phyloP scores from a whole-genome alignment of 2,888 invertebrate species.

The Cheilosia pagana region DNA sequence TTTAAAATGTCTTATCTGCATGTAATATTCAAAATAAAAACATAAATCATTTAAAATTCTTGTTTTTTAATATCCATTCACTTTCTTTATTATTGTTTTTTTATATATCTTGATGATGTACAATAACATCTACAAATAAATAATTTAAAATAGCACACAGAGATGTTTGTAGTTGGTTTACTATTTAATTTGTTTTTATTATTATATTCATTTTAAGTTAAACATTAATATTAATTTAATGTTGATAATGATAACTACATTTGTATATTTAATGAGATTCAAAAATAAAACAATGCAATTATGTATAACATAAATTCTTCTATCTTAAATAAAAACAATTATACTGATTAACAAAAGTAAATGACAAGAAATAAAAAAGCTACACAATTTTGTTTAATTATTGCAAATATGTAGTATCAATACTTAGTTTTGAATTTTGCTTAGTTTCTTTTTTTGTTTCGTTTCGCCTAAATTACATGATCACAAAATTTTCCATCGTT shows the following conservation, averaged over 20 bases:
- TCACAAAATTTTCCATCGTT: constrained; percentile 75
- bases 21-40: constrained; percentile 14
- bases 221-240: constrained; percentile 75
- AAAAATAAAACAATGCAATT: constrained; percentile 62
- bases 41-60: constrained; percentile 65
- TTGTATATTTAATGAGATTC: constrained; percentile 75
- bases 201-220: constrained; percentile 68
- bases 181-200: constrained; percentile 70
- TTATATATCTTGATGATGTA: constrained; percentile 70
- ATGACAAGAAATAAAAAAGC: constrained; percentile 19
- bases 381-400: constrained; percentile 44
- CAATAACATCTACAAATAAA: constrained; percentile 76
- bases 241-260: constrained; percentile 75
- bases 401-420: constrained; percentile 57
- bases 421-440: constrained; percentile 40
- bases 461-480: constrained; percentile 74
- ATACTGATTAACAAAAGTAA: constrained; percentile 48
- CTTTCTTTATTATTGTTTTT: constrained; percentile 69
- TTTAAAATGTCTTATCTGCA: too few relatives aligned
- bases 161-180: constrained; percentile 77
- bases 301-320: constrained; percentile 73
- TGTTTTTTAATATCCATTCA: constrained; percentile 71
- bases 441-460: constrained; percentile 36
- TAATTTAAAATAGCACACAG: constrained; percentile 80
- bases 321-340: constrained; percentile 49